phyloP scores from a whole-genome alignment of 2,113 vertebrate genomes.

The Passer domesticus region DNA sequence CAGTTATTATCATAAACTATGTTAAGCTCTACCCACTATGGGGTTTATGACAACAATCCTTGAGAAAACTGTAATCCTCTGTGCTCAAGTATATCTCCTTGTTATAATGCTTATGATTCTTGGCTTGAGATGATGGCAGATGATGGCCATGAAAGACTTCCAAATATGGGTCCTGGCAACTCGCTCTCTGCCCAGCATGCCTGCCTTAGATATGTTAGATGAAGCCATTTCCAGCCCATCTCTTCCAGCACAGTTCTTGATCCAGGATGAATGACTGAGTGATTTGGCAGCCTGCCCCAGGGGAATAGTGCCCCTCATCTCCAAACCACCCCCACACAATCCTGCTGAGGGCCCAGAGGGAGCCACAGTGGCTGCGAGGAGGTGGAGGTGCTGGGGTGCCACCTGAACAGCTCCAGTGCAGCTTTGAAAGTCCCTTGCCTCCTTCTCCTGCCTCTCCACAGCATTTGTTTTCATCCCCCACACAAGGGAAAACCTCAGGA shows the following conservation, averaged over 20 bases:
- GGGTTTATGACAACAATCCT: slow-evolving; percentile 54
- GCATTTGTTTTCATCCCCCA: background rate
- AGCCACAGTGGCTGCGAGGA: background rate
- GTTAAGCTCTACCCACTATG: slow-evolving; percentile 49
- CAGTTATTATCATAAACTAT: slow-evolving; percentile 59
- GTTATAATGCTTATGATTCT: slow-evolving; percentile 67
- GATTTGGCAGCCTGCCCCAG: background rate
- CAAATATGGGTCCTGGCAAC: slow-evolving; percentile 36
- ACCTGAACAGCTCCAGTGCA: background rate
- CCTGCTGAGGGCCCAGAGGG: background rate
- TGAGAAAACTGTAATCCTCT: slow-evolving; percentile 65
- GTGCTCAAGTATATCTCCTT: slow-evolving; percentile 59
- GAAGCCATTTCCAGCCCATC: background rate
- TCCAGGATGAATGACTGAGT: background rate
- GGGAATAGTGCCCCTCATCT: background rate
- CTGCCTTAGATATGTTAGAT: background rate
- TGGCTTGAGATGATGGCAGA: slow-evolving; percentile 45
- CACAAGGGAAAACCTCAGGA: background rate
- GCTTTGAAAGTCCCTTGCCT: background rate
- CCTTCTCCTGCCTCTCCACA: background rate
- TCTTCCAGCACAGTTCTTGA: background rate
- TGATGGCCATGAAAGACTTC: slow-evolving; percentile 36
- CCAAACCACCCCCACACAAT: background rate
- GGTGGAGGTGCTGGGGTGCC: too few relatives aligned
- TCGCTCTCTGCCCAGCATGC: background rate